These are phyloP conservation scores for Onchidella celtica DNA, from an alignment of 2,888 invertebrate species.

Conservation along the genomic window DNA sequence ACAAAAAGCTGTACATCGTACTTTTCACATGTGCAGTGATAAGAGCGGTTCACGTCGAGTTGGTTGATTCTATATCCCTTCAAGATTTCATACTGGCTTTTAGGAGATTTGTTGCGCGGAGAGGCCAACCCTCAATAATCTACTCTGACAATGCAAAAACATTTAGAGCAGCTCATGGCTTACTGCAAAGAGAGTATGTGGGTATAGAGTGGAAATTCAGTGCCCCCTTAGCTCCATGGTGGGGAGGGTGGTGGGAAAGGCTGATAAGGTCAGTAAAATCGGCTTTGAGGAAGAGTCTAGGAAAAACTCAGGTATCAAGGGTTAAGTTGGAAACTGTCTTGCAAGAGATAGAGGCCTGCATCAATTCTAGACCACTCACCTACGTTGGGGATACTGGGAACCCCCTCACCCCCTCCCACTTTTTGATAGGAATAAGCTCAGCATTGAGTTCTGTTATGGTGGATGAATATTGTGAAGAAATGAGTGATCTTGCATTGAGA, in stretches of 20 bases:
- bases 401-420: conserved; percentile 1
- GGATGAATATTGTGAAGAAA: neutral
- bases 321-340: neutral
- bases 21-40: conserved; percentile 21
- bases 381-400: neutral
- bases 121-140: conserved; percentile 22
- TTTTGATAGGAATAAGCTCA: no score
- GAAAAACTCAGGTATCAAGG: neutral
- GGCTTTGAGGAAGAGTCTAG: neutral
- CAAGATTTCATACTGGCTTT: conserved; percentile 18
- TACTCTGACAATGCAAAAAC: conserved; percentile 36
- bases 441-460: neutral
- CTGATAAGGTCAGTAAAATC: conserved; percentile 28
- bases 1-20: conserved; percentile 24
- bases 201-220: conserved; percentile 40
- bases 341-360: conserved; percentile 10
- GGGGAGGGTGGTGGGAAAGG: conserved; percentile 50
- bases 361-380: conserved; percentile 16
- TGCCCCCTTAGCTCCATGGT: conserved; percentile 33
- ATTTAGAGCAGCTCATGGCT: neutral
- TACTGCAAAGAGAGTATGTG: neutral
- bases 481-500: neutral
- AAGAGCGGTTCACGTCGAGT: conserved; percentile 29
- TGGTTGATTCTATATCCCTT: conserved; percentile 1
- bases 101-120: conserved; percentile 3